Percentiles rank a stretch among this genome's conserved stretches.
These are phyloP conservation scores for Nesoenas mayeri DNA, from an alignment of 2,113 vertebrate genomes.

Conservation along the genomic window DNA sequence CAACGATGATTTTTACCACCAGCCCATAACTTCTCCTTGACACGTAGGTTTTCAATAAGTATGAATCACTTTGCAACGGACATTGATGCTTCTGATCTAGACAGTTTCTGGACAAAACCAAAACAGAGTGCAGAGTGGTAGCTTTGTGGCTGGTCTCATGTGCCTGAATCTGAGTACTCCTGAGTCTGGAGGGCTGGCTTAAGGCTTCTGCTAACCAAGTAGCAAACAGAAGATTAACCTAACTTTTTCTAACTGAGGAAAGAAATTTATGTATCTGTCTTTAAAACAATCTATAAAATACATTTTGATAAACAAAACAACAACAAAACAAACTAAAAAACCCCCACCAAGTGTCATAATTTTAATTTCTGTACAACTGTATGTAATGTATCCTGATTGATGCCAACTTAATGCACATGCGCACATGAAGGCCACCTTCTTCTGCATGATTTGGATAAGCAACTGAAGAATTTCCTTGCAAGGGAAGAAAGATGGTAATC, in stretches of 20 bases:
- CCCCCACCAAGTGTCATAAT: neutral
- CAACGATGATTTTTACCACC: neutral
- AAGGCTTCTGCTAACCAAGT: neutral
- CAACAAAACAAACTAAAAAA: no score
- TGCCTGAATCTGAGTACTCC: neutral
- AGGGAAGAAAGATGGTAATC: neutral
- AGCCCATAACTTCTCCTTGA: neutral
- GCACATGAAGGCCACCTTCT: neutral
- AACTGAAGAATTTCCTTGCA: neutral
- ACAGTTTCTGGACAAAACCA: neutral
- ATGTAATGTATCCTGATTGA: neutral
- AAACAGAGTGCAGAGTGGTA: neutral
- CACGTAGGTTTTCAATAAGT: neutral
- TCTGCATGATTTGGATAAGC: neutral
- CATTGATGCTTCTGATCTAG: neutral
- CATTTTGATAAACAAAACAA: neutral
- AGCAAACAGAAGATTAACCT: neutral
- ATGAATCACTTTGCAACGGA: neutral
- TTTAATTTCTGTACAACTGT: neutral
- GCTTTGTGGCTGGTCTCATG: neutral
- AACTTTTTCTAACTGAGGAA: neutral
- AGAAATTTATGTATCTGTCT: neutral
- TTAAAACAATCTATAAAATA: neutral
- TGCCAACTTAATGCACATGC: neutral
- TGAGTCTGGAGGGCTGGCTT: neutral